Evolutionary conservation across 2,113 vertebrate species (phyloP), one percentile per base, ranked within the genome.

Genomic region (Callipepla californica): DNA sequence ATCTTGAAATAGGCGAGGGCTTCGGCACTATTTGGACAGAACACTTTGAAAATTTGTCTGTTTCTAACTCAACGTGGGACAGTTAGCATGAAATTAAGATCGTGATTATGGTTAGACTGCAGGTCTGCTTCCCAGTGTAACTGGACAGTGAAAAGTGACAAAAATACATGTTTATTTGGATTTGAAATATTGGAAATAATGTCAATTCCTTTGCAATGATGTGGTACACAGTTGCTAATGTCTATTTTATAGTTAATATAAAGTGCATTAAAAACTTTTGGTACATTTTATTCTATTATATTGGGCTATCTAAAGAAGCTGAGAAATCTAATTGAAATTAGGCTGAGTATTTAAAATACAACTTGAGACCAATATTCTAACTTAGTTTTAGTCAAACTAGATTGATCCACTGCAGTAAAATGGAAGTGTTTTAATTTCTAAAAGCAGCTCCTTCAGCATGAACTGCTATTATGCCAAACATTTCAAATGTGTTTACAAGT

Each of bases 11-110:
- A 87, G 45, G 16, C 32, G 65, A 85, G 75, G 47, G 34, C 19
- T 65, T 87, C 70, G 80, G 42, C n/a, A 57, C 38, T 65, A 11
- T 90, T 81, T 91, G 51, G 81, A 82, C 44, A 34, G 21, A 25
- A 91, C 53, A 59, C 18, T 91, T 61, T 62, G 26, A 34, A 30
- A 62, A 45, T 69, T 67, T 90, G 77, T 55, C 53, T 23, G 4
- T 62, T 94, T 77, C 51, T 69, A 74, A 87, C 11, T 53, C 30
- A 85, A 63, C 32, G 42, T 26, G 26, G 48, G 20, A 76, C 79
- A 89, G 72, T 87, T 79, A 80, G 74, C 87, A 91, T 85, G 85
- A 87, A 92, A 91, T 65, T 21, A 62, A 58, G n/a, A 66, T 92
- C 40, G 25, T 50, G 51, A 85, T 50, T 69, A n/a, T 45, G 36